Conservation (phyloP, 2,797 vertebrate genomes). For the Pelochelys cantorii region DNA sequence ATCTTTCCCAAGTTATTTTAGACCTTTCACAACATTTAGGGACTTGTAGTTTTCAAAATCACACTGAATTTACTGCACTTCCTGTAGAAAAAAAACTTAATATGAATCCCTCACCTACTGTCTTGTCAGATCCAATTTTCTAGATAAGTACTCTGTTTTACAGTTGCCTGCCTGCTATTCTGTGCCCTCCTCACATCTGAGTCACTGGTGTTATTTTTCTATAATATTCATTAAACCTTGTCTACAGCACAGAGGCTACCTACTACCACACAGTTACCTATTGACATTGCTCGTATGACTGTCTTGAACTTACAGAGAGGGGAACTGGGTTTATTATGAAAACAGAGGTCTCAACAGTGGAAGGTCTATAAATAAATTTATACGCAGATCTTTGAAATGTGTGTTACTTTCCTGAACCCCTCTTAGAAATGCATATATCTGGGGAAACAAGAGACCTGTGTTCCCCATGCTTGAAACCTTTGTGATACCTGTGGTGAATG, state of each 20-base stretch:
- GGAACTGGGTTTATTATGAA: not conserved
- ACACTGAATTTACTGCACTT: not conserved
- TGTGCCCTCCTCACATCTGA: conserved; percentile 12
- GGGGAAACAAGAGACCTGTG: not conserved
- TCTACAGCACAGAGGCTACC: not conserved
- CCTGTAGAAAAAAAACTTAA: conserved; percentile 29
- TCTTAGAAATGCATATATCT: not conserved
- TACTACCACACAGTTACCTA: not conserved
- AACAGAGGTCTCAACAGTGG: not conserved
- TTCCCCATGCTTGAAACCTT: not conserved
- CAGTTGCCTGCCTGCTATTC: not conserved
- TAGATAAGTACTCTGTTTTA: not conserved
- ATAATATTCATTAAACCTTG: not conserved
- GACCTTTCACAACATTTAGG: conserved; percentile 48
- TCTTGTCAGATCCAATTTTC: conserved; percentile 18
- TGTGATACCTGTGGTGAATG: not conserved
- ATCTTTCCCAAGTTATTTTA: conserved; percentile 38
- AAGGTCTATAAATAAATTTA: not conserved
- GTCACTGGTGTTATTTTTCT: not conserved
- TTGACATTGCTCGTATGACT: not conserved
- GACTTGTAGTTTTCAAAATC: not conserved
- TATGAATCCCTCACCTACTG: not conserved
- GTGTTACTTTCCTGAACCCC: not conserved
- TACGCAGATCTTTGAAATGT: not conserved
- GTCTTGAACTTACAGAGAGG: not conserved